A percentile compares a stretch with the other conserved stretches of the same genome.
Evolutionary conservation across 2,888 invertebrate species (phyloP).

Genomic region (Arctia plantaginis): DNA sequence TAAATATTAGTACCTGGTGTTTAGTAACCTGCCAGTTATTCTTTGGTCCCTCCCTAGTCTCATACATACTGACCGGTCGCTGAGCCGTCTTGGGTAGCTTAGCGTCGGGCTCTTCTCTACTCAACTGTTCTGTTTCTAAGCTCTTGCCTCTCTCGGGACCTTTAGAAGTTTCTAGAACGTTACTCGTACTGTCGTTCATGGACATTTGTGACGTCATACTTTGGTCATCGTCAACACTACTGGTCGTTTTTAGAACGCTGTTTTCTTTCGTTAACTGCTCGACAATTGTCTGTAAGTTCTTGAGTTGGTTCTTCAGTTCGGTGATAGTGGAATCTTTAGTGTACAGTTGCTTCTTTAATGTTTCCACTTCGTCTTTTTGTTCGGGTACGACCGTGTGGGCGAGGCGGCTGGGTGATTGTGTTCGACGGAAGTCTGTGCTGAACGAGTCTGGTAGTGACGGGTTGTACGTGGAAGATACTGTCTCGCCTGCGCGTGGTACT

Average conservation of each 20-base stretch:
- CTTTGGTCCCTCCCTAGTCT: constrained; percentile 90
- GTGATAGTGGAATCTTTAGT: constrained; percentile 89
- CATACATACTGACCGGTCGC: constrained; percentile 95
- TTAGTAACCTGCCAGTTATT: constrained; percentile 87
- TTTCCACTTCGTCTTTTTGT: constrained; percentile 68
- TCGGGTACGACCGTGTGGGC: constrained; percentile 47
- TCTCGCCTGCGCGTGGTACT: constrained; percentile 72
- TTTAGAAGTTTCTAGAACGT: constrained; percentile 61
- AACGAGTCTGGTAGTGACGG: constrained; percentile 70
- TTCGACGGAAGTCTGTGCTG: constrained; percentile 51
- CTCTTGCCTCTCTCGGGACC: constrained; percentile 77
- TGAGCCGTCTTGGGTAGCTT: constrained; percentile 83
- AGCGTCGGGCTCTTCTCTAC: constrained; percentile 82
- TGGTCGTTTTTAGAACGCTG: constrained; percentile 89
- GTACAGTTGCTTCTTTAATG: constrained; percentile 85
- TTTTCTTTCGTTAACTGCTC: constrained; percentile 93
- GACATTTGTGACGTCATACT: constrained; percentile 77
- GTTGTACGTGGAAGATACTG: constrained; percentile 77
- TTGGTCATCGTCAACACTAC: constrained; percentile 79
- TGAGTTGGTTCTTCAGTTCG: constrained; percentile 88
- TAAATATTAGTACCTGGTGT: constrained; percentile 85
- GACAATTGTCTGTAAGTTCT: constrained; percentile 88
- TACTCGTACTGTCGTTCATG: constrained; percentile 68
- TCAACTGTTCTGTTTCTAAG: constrained; percentile 73
- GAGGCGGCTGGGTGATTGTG: constrained; percentile 58